Evolutionary conservation across 2,888 invertebrate genomes (phyloP).

Genomic region (Ormyrus thymus): DNA sequence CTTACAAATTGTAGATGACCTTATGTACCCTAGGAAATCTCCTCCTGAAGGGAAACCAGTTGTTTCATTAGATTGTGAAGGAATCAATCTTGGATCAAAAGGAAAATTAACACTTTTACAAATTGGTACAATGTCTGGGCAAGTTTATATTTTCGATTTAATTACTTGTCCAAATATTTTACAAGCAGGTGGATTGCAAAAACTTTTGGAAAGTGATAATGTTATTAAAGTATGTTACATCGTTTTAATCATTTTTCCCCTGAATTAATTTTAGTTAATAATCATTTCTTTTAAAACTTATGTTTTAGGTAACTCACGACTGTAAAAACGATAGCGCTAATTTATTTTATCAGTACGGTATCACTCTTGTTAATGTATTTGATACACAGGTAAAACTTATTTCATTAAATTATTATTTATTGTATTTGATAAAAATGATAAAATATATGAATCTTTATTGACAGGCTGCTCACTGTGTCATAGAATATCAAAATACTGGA

Average conservation of each 20-base stretch:
- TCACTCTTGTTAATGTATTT: constrained; percentile 89
- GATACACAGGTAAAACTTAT: constrained; percentile 84
- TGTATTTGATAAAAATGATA: background rate
- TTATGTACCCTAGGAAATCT: constrained; percentile 77
- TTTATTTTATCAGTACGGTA: constrained; percentile 89
- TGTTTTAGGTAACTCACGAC: constrained; percentile 87
- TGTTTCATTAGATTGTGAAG: constrained; percentile 93
- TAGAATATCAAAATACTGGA: constrained; percentile 91
- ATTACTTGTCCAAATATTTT: constrained; percentile 89
- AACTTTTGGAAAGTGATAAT: constrained; percentile 86
- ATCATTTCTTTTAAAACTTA: constrained; percentile 5
- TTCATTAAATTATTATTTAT: constrained; percentile 2
- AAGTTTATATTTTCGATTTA: constrained; percentile 91
- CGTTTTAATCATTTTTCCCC: no score
- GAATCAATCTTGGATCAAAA: constrained; percentile 92
- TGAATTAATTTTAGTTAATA: no score
- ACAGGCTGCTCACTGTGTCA: constrained; percentile 90
- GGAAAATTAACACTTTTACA: constrained; percentile 92
- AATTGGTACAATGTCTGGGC: constrained; percentile 88
- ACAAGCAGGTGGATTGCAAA: constrained; percentile 85
- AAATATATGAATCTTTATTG: constrained; percentile 33
- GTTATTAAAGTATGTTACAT: constrained; percentile 83
- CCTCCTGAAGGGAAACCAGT: constrained; percentile 74
- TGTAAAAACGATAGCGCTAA: constrained; percentile 94
- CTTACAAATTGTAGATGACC: constrained; percentile 84